phyloP scores from a whole-genome alignment of 2,797 vertebrate species.

The Oryzias sinensis region DNA sequence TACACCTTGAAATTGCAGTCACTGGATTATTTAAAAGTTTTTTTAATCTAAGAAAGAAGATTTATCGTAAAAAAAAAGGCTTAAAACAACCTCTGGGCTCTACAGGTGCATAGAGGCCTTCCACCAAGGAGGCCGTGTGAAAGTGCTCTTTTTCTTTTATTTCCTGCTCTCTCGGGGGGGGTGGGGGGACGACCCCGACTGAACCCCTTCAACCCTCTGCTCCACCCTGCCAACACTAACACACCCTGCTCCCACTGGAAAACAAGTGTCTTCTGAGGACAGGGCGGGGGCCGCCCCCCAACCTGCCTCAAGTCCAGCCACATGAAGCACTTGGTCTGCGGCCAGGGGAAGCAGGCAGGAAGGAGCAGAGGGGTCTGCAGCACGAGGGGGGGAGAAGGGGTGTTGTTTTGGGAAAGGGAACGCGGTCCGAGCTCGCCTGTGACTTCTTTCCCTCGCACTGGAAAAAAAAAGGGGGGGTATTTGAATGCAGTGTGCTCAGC shows the following conservation, averaged over 20 bases:
- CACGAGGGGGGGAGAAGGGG: conserved; percentile 5
- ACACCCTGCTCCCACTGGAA: conserved; percentile 69
- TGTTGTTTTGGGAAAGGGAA: conserved; percentile 50
- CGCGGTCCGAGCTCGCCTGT: conserved; percentile 52
- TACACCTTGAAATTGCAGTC: no score
- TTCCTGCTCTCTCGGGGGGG: conserved; percentile 59
- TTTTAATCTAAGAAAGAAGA: no score
- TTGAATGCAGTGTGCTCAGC: conserved; percentile 79
- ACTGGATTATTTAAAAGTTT: no score
- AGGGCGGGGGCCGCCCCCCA: conserved; percentile 64
- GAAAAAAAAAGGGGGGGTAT: conserved; percentile 64
- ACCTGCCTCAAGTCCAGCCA: conserved; percentile 68
- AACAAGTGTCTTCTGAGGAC: conserved; percentile 77
- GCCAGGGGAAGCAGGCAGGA: conserved; percentile 74
- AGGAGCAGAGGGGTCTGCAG: conserved; percentile 68
- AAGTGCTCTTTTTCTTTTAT: conserved; percentile 69
- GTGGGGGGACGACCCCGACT: conserved; percentile 32
- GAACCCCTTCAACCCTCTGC: conserved; percentile 49
- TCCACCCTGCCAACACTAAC: conserved; percentile 75
- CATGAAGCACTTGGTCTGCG: conserved; percentile 71
- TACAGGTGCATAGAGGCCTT: conserved; percentile 66
- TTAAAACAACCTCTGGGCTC: not conserved
- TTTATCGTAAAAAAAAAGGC: no score
- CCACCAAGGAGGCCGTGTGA: conserved; percentile 64
- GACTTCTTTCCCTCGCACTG: conserved; percentile 63